A percentile compares a stretch with the other conserved stretches of the same genome.
phyloP scores from a whole-genome alignment of 2,888 invertebrate genomes.

The Aleiodes testaceus region DNA sequence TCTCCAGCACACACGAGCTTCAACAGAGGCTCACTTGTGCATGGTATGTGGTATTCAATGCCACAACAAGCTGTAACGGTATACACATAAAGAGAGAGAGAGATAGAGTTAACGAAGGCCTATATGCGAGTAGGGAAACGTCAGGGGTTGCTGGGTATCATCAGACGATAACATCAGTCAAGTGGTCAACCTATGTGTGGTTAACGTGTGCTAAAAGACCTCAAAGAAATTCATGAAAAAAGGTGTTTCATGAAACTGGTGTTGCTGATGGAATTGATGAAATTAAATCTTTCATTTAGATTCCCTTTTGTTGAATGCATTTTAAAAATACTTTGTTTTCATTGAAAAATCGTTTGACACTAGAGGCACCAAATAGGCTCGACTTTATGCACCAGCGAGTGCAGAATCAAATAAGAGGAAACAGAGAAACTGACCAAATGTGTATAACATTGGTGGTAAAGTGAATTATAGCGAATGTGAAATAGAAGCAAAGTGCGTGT shows the following conservation, averaged over 20 bases:
- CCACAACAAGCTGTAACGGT: conserved; percentile 21
- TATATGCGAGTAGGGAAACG: conserved; percentile 1
- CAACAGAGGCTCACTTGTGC: background rate
- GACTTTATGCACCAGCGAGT: background rate
- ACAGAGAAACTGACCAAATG: conserved; percentile 13
- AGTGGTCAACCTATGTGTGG: conserved; percentile 18
- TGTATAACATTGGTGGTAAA: conserved; percentile 17
- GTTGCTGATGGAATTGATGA: too few relatives aligned
- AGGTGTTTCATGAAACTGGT: too few relatives aligned
- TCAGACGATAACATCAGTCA: conserved; percentile 29
- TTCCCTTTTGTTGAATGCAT: too few relatives aligned
- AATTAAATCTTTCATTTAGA: too few relatives aligned
- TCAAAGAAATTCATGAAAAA: conserved; percentile 27
- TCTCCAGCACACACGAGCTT: background rate
- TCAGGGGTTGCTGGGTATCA: conserved; percentile 6
- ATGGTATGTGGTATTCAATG: conserved; percentile 5
- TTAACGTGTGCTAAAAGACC: background rate
- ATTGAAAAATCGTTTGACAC: too few relatives aligned
- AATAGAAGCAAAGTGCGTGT: conserved; percentile 5
- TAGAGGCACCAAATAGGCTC: too few relatives aligned
- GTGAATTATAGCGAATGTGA: conserved; percentile 23
- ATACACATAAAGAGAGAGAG: background rate
- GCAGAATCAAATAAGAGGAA: background rate
- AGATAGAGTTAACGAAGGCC: conserved; percentile 4
- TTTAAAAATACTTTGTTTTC: too few relatives aligned